Conservation (phyloP, 2,888 invertebrate genomes). For the Noctua janthe region DNA sequence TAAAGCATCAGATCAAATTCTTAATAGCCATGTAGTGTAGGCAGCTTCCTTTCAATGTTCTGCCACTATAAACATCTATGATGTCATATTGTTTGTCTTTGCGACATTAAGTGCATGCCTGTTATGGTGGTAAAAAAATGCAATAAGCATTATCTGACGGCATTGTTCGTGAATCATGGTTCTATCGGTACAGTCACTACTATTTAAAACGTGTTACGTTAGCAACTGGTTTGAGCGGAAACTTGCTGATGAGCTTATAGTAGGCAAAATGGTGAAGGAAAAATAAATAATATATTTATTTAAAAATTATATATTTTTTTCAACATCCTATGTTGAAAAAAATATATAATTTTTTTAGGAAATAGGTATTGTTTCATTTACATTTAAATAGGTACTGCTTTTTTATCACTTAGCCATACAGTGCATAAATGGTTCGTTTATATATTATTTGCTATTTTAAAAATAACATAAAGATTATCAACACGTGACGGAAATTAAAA, state of each 20-base stretch:
- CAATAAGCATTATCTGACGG: conserved; percentile 51
- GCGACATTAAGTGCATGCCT: conserved; percentile 67
- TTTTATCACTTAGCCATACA: neutral
- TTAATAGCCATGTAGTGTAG: conserved; percentile 21
- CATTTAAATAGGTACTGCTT: neutral
- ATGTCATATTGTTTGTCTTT: conserved; percentile 71
- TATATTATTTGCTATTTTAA: neutral
- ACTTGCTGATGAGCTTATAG: neutral
- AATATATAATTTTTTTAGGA: no score
- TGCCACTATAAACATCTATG: conserved; percentile 61
- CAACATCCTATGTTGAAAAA: no score
- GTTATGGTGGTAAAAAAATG: conserved; percentile 62
- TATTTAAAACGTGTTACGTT: conserved; percentile 62
- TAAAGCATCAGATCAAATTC: conserved; percentile 31
- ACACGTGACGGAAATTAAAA: conserved; percentile 1
- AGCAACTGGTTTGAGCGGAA: conserved; percentile 35
- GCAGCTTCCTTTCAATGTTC: conserved; percentile 48
- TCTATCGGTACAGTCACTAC: conserved; percentile 52
- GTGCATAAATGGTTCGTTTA: neutral
- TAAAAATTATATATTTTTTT: no score
- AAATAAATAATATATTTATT: neutral
- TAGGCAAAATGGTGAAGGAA: neutral
- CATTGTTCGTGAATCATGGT: conserved; percentile 58
- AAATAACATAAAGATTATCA: neutral
- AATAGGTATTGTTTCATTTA: neutral